Conservation (phyloP, 2,113 vertebrate species). For the Phrynosoma blainvillii region DNA sequence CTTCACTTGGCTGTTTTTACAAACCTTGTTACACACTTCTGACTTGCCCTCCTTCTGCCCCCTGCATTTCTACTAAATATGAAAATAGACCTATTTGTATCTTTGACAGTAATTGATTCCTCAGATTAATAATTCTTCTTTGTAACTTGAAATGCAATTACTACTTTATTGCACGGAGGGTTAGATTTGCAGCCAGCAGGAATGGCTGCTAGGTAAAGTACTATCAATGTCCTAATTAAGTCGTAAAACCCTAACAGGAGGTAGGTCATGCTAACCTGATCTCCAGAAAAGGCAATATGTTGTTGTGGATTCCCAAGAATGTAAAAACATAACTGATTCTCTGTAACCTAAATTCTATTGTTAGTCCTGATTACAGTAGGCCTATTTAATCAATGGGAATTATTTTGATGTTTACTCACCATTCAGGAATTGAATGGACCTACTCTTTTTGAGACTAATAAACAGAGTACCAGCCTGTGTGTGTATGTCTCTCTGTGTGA, state of each 20-base stretch:
- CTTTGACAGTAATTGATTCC: constrained; percentile 64
- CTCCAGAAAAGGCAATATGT: constrained; percentile 48
- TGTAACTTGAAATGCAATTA: constrained; percentile 55
- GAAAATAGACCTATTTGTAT: constrained; percentile 57
- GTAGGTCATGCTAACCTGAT: constrained; percentile 42
- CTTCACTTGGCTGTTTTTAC: not conserved
- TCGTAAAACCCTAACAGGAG: constrained; percentile 42
- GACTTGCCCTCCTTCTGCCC: not conserved
- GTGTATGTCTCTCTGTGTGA: too few species aligned
- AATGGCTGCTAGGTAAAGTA: constrained; percentile 13
- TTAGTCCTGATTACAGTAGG: too few species aligned
- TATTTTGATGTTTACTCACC: too few species aligned
- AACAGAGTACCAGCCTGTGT: too few species aligned
- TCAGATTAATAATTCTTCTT: constrained; percentile 65
- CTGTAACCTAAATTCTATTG: too few species aligned
- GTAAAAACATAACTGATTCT: not conserved
- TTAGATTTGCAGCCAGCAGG: constrained; percentile 57
- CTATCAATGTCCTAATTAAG: constrained; percentile 59
- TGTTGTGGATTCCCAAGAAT: not conserved
- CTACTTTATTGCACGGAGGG: constrained; percentile 54
- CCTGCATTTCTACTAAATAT: constrained; percentile 46
- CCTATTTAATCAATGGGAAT: too few species aligned
- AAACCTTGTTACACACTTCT: fast-evolving
- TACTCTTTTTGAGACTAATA: too few species aligned
- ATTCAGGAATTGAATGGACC: too few species aligned